Evolutionary conservation across 2,888 invertebrate species (phyloP).

Genomic region (Chironomus tentans): DNA sequence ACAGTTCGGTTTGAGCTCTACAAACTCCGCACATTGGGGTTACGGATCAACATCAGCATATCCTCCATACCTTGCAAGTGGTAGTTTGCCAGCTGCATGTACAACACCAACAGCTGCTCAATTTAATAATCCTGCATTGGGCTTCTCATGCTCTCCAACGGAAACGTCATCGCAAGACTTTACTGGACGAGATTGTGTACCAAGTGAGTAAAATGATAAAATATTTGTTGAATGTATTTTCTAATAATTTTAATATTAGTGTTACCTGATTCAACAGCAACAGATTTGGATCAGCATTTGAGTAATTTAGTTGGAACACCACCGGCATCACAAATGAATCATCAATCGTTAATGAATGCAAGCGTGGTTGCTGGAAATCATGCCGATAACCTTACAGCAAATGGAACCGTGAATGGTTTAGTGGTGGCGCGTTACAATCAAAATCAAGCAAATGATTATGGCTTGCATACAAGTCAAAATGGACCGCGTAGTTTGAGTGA

Average conservation of each 20-base stretch:
- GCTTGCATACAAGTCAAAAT: slow-evolving; percentile 46
- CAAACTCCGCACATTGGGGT: slow-evolving; percentile 78
- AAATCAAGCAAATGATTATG: slow-evolving; percentile 53
- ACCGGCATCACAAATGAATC: slow-evolving; percentile 45
- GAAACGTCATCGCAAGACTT: slow-evolving; percentile 52
- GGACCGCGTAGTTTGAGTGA: slow-evolving; percentile 72
- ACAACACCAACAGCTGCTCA: slow-evolving; percentile 61
- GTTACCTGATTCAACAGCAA: slow-evolving; percentile 68
- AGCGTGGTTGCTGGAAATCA: slow-evolving; percentile 36
- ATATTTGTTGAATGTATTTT: neutral
- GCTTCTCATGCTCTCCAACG: slow-evolving; percentile 60
- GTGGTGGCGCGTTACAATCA: slow-evolving; percentile 58
- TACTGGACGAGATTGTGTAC: slow-evolving; percentile 46
- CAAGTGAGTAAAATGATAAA: slow-evolving; percentile 36
- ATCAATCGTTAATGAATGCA: slow-evolving; percentile 39
- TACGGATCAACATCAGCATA: slow-evolving; percentile 79
- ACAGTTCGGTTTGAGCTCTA: slow-evolving; percentile 73
- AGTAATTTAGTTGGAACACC: slow-evolving; percentile 53
- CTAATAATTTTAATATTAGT: slow-evolving; percentile 41
- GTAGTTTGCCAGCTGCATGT: slow-evolving; percentile 57
- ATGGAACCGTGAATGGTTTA: slow-evolving; percentile 41
- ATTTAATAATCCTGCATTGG: slow-evolving; percentile 65
- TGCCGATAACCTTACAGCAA: slow-evolving; percentile 30
- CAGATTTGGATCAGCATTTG: slow-evolving; percentile 63
- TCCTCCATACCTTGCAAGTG: slow-evolving; percentile 67